These are phyloP conservation scores for Cossypha polioptera DNA, from an alignment of 2,797 vertebrate genomes.

Conservation along the genomic window DNA sequence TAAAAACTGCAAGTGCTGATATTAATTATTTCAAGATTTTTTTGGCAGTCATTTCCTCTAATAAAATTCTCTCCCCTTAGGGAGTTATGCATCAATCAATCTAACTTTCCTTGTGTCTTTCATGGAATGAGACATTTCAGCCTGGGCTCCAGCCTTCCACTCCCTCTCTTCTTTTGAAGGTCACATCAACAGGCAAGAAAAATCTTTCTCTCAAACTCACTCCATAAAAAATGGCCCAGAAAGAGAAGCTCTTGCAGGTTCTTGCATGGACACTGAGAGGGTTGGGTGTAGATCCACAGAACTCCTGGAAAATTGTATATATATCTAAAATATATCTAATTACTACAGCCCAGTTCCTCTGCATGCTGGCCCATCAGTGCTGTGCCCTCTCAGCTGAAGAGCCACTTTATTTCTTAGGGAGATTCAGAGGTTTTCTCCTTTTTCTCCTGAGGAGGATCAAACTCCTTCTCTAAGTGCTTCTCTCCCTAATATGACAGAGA, in stretches of 20 bases:
- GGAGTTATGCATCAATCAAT: conserved; percentile 13
- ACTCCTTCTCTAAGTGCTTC: neutral
- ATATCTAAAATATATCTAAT: rapidly evolving
- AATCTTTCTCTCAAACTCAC: neutral
- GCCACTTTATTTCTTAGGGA: neutral
- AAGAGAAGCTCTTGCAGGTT: neutral
- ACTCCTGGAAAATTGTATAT: neutral
- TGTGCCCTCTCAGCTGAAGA: neutral
- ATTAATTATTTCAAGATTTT: conserved; percentile 59
- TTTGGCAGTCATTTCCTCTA: conserved; percentile 51
- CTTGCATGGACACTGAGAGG: rapidly evolving
- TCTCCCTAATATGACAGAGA: rapidly evolving
- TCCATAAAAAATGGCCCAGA: neutral
- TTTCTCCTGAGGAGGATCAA: neutral
- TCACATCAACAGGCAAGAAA: neutral
- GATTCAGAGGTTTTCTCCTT: neutral
- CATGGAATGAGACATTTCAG: neutral
- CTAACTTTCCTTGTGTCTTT: conserved; percentile 1
- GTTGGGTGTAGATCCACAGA: neutral
- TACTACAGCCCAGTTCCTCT: neutral
- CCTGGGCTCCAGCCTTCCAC: neutral
- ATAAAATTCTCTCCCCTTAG: conserved; percentile 53
- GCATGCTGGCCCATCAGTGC: neutral
- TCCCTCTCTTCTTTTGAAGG: neutral
- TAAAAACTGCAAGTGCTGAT: conserved; percentile 24